phyloP scores from a whole-genome alignment of 2,113 vertebrate genomes.

The Ginglymostoma cirratum region DNA sequence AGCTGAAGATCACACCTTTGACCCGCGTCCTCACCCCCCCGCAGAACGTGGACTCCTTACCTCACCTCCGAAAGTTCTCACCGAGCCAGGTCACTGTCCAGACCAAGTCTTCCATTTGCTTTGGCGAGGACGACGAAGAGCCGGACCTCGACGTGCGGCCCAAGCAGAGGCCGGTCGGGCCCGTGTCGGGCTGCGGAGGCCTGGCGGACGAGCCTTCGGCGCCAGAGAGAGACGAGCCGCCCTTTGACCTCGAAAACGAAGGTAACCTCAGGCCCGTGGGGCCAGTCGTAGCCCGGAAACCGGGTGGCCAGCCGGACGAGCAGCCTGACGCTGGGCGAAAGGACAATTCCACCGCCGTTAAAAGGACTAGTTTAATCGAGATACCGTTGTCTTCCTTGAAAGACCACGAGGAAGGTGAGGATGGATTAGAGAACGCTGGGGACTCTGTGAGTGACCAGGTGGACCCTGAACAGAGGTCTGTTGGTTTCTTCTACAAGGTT shows the following conservation, averaged over 20 bases:
- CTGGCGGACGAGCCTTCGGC: slow-evolving; percentile 52
- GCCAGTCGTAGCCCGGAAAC: slow-evolving; percentile 43
- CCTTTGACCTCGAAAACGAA: slow-evolving; percentile 59
- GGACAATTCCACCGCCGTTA: slow-evolving; percentile 46
- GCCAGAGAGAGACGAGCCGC: slow-evolving; percentile 53
- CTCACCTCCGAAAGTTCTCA: slow-evolving; percentile 72
- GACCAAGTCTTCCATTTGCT: slow-evolving; percentile 72
- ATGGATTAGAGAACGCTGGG: slow-evolving; percentile 46
- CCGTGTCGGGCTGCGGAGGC: slow-evolving; percentile 34
- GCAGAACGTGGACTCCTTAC: slow-evolving; percentile 75
- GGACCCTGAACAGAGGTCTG: slow-evolving; percentile 56
- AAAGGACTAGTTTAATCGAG: slow-evolving; percentile 71
- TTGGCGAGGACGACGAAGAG: slow-evolving; percentile 51
- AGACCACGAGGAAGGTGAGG: slow-evolving; percentile 53
- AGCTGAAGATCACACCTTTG: slow-evolving; percentile 59
- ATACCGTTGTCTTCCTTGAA: slow-evolving; percentile 66
- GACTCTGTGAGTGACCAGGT: slow-evolving; percentile 67
- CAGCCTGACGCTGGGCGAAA: slow-evolving; percentile 42
- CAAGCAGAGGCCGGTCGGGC: slow-evolving; percentile 44
- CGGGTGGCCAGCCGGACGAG: slow-evolving; percentile 57
- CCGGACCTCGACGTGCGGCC: slow-evolving; percentile 40
- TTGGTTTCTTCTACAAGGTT: slow-evolving; percentile 79
- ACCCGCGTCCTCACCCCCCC: slow-evolving; percentile 67
- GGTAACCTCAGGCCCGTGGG: slow-evolving; percentile 42
- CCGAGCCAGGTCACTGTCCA: slow-evolving; percentile 73